phyloP scores from a whole-genome alignment of 2,113 vertebrate genomes.

The Perognathus longimembris region DNA sequence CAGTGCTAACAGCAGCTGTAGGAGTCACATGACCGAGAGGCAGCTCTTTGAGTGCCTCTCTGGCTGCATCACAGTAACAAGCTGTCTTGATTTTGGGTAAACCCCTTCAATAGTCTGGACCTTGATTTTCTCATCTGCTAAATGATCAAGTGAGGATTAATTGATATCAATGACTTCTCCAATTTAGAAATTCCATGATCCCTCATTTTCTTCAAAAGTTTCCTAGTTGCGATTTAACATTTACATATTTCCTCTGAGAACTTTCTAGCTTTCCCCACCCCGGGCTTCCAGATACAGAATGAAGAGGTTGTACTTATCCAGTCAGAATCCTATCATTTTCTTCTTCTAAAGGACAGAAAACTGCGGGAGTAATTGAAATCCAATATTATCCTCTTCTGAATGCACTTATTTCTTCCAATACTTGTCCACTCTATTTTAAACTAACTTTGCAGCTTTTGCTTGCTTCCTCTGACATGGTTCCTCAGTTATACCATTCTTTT shows the following conservation, averaged over 20 bases:
- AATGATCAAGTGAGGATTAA: not conserved
- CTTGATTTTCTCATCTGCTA: slow-evolving; percentile 2
- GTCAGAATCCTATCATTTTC: not conserved
- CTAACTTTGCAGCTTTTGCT: not conserved
- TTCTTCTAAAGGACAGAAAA: not conserved
- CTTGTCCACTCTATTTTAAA: not conserved
- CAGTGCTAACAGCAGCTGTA: slow-evolving; percentile 1
- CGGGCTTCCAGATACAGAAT: not conserved
- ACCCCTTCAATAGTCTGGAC: not conserved
- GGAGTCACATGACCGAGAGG: not conserved
- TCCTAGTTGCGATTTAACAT: not conserved
- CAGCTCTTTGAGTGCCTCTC: not conserved
- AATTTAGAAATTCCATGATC: not conserved
- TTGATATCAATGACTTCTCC: not conserved
- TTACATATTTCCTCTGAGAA: not conserved
- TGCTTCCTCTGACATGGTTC: not conserved
- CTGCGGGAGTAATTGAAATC: not conserved
- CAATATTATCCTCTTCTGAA: not conserved
- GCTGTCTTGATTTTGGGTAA: not conserved
- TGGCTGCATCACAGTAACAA: not conserved
- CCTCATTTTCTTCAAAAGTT: not conserved
- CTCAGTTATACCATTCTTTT: not conserved
- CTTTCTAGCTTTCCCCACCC: not conserved
- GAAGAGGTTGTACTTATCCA: not conserved
- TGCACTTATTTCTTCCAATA: not conserved